Evolutionary conservation across 2,113 vertebrate genomes (phyloP).

Genomic region (Emydocephalus ijimae): DNA sequence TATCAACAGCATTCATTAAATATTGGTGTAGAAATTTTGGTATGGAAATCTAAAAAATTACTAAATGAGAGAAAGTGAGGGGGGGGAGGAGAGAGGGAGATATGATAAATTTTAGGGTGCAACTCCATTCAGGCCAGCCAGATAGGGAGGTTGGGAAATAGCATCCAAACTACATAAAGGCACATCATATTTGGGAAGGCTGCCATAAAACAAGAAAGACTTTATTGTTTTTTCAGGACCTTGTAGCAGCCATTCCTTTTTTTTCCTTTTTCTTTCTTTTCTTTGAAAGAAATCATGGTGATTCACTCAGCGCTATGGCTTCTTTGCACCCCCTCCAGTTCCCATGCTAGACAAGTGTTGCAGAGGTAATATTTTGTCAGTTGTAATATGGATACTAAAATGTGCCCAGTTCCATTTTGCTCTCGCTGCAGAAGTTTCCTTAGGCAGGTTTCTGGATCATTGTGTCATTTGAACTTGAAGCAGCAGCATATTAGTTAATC

Average conservation of each 20-base stretch:
- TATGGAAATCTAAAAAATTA: background rate
- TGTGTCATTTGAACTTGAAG: background rate
- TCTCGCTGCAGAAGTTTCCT: background rate
- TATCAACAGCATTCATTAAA: background rate
- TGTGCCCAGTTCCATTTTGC: background rate
- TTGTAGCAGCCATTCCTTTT: background rate
- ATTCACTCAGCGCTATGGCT: background rate
- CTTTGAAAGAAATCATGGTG: background rate
- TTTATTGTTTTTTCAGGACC: background rate
- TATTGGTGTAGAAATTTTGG: background rate
- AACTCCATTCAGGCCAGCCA: background rate
- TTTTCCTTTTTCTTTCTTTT: background rate
- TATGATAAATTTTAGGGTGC: background rate
- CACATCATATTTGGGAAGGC: background rate
- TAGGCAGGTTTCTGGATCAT: background rate
- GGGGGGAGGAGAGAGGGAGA: no score
- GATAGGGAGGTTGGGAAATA: background rate
- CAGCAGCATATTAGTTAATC: background rate
- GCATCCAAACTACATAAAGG: background rate
- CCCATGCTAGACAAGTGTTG: background rate
- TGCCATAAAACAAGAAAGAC: background rate
- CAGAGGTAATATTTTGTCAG: background rate
- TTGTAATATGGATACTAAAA: background rate
- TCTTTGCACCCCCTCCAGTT: background rate
- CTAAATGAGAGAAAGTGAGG: rapidly evolving